Percentiles rank a stretch among this genome's conserved stretches.
These are phyloP conservation scores for Entomobrya multifasciata DNA, from an alignment of 2,888 invertebrate genomes.

Conservation along the genomic window DNA sequence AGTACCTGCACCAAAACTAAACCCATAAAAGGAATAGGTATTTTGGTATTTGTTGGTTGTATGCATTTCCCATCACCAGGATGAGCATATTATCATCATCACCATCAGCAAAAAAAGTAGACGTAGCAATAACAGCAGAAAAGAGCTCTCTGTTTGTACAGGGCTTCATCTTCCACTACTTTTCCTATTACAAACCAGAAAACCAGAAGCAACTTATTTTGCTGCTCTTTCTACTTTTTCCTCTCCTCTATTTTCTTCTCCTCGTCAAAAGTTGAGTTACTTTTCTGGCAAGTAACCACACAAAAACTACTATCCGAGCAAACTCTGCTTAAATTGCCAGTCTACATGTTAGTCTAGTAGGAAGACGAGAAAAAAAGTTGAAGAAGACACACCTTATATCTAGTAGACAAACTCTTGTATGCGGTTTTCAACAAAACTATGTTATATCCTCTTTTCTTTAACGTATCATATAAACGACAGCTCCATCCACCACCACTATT, in stretches of 20 bases:
- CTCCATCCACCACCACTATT: conserved; percentile 2
- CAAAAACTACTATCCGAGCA: conserved; percentile 47
- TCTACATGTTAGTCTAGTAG: background rate
- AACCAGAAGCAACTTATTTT: background rate
- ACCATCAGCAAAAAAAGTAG: background rate
- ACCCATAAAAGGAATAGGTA: no score
- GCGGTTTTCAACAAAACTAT: conserved; percentile 49
- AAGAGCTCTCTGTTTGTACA: conserved; percentile 21
- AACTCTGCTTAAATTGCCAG: conserved; percentile 5
- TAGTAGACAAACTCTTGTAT: conserved; percentile 17
- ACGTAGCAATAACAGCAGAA: background rate
- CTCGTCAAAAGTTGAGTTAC: conserved; percentile 56
- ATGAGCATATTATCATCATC: conserved; percentile 43
- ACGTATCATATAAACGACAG: no score
- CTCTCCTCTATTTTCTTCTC: background rate
- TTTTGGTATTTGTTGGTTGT: background rate
- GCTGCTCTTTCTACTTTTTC: conserved; percentile 28
- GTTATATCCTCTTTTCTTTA: background rate
- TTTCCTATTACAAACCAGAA: background rate
- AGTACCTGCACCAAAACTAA: no score
- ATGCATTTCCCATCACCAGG: conserved; percentile 44
- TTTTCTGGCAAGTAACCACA: conserved; percentile 59
- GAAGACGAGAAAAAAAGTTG: background rate
- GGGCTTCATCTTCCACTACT: background rate
- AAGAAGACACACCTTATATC: conserved; percentile 19